These are phyloP conservation scores for Hypomecis atomaria DNA, from an alignment of 2,888 invertebrate species.

Conservation along the genomic window DNA sequence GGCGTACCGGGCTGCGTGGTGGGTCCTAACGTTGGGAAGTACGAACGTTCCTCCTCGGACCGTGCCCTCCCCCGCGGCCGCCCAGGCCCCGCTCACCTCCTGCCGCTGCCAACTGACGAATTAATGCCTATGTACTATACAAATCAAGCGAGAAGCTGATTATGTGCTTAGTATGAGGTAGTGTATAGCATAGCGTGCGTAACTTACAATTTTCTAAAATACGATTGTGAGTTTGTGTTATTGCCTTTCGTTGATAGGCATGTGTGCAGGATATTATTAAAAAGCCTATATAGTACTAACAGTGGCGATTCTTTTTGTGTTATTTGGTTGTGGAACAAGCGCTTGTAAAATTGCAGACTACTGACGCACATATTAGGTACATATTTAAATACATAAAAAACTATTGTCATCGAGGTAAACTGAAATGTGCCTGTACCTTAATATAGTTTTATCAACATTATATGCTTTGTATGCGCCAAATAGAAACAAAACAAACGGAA, in stretches of 20 bases:
- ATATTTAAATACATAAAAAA: not conserved
- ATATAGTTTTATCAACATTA: too few relatives aligned
- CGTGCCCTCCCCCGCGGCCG: slow-evolving; percentile 65
- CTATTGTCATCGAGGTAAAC: not conserved
- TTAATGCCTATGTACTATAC: slow-evolving; percentile 22
- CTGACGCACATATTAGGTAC: too few relatives aligned
- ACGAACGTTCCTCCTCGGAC: slow-evolving; percentile 70
- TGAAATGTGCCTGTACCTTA: too few relatives aligned
- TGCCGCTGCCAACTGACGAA: slow-evolving; percentile 77
- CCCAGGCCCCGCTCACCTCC: slow-evolving; percentile 72
- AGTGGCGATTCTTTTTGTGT: too few relatives aligned
- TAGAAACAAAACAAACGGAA: too few relatives aligned
- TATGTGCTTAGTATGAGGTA: not conserved
- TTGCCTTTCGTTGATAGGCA: too few relatives aligned
- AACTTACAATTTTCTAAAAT: not conserved
- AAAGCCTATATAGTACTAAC: too few relatives aligned
- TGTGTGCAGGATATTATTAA: too few relatives aligned
- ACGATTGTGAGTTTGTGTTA: too few relatives aligned
- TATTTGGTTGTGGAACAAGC: too few relatives aligned
- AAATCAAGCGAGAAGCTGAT: slow-evolving; percentile 14
- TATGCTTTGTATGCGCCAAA: too few relatives aligned
- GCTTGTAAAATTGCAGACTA: too few relatives aligned
- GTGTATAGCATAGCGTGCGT: not conserved
- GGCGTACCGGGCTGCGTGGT: slow-evolving; percentile 88
- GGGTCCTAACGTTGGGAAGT: slow-evolving; percentile 84